Conservation (phyloP, 2,113 vertebrate genomes). For the Antigone vipio region DNA sequence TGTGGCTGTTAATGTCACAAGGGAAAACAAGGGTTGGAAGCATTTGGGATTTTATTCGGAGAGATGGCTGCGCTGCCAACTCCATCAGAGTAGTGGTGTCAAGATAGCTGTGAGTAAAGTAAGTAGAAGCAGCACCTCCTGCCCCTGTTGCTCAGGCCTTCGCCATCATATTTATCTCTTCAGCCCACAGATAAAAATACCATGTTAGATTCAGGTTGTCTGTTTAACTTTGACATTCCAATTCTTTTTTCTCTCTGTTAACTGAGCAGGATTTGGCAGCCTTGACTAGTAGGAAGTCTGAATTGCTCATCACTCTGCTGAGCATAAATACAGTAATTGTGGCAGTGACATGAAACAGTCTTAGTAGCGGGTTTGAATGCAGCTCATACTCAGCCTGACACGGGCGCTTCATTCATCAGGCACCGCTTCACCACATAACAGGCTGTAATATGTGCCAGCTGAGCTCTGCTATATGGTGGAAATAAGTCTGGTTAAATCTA, state of each 20-base stretch:
- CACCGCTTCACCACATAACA: rapidly evolving
- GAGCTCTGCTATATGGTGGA: background rate
- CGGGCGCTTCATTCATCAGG: background rate
- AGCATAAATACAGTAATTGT: background rate
- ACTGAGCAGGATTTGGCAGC: background rate
- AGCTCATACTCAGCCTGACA: background rate
- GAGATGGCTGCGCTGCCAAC: background rate
- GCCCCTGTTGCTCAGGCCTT: background rate
- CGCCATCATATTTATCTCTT: background rate
- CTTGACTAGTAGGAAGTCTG: background rate
- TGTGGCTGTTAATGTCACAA: background rate
- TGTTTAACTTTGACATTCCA: background rate
- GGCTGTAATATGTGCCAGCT: background rate
- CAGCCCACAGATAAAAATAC: background rate
- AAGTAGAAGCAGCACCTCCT: background rate
- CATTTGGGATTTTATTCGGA: background rate
- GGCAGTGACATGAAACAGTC: background rate
- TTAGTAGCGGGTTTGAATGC: background rate
- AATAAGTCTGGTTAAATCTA: background rate
- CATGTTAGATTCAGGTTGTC: background rate
- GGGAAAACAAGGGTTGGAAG: background rate
- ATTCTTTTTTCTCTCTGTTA: background rate
- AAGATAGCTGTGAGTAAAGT: background rate
- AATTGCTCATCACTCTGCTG: background rate
- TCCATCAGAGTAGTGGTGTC: background rate